Percentiles rank a stretch among this genome's conserved stretches.
These are phyloP conservation scores for Gnathonemus echidnorhynchus DNA, from an alignment of 2,113 vertebrate species.

Conservation along the genomic window DNA sequence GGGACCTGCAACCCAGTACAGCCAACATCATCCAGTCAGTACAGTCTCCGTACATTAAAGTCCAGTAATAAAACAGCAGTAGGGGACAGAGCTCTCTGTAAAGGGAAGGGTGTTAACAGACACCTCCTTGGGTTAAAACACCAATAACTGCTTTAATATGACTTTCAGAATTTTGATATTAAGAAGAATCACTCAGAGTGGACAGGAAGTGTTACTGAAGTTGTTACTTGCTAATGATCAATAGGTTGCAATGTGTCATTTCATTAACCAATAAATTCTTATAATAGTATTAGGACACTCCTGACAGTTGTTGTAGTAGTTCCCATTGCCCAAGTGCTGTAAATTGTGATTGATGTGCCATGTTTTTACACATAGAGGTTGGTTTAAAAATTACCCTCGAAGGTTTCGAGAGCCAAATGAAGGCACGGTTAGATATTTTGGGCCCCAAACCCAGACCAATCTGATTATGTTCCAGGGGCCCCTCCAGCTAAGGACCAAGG, in stretches of 20 bases:
- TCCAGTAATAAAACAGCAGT: neutral
- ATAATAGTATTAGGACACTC: neutral
- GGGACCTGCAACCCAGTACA: conserved; percentile 65
- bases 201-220: neutral
- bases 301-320: neutral
- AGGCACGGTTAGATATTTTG: neutral
- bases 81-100: neutral
- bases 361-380: neutral
- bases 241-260: neutral
- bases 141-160: neutral
- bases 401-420: neutral
- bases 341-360: neutral
- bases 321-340: neutral
- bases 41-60: neutral
- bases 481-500: neutral
- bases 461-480: neutral
- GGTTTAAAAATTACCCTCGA: neutral
- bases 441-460: neutral
- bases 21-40: neutral
- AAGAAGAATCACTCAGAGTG: neutral
- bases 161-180: neutral
- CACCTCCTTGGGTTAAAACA: neutral
- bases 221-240: neutral
- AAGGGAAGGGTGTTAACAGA: neutral
- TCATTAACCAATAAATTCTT: neutral